Evolutionary conservation across 2,797 vertebrate genomes (phyloP), one percentile per base, ranked within the genome.

Genomic region (Lithobates sylvaticus): DNA sequence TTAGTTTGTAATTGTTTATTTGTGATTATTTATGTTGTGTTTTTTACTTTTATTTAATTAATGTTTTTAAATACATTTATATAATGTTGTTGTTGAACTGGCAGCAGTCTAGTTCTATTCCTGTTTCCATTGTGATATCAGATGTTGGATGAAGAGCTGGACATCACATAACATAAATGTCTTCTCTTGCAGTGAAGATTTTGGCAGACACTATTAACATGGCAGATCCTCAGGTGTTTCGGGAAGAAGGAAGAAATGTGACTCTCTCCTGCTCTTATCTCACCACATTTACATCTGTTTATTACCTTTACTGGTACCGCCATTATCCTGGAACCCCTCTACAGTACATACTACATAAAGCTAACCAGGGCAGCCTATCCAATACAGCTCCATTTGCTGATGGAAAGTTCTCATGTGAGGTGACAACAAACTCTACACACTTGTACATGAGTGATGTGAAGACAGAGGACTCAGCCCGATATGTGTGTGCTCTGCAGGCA

Each of bases 361-460:
- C 74, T 42, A 84, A 71, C 67, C 21, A 70, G 50, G 82, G 82
- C 27, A 23, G 15, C 26, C 12, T 32, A 9, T 5, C 6, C 23
- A 81, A 32, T 42, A 10, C 10, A 21, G 74, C 47, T 15, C 13
- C 70, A 32, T 61, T 74, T 82, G 54, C 70, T 74, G 2, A 27
- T 39, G 71, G 42, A 15, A 76, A 39, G 65, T 83, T 83, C 36
- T 12, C 26, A 67, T 75, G 58, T 76, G 54, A 83, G 15, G 71
- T 83, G 61, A 74, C 39, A 44, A 21, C 16, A 74, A 44, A 65
- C 54, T n/a, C 36, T 12, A 86, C 54, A 84, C 18, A 71, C 71
- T 2, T 90, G 39, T 61, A 75, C 42, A 86, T 88, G 65, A 80
- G 6, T 78, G 81, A 27, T 2, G 36, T 88, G n/a, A 72, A 50